phyloP scores from a whole-genome alignment of 1,140 invertebrate genomes.

The Drosophila ironensis region DNA sequence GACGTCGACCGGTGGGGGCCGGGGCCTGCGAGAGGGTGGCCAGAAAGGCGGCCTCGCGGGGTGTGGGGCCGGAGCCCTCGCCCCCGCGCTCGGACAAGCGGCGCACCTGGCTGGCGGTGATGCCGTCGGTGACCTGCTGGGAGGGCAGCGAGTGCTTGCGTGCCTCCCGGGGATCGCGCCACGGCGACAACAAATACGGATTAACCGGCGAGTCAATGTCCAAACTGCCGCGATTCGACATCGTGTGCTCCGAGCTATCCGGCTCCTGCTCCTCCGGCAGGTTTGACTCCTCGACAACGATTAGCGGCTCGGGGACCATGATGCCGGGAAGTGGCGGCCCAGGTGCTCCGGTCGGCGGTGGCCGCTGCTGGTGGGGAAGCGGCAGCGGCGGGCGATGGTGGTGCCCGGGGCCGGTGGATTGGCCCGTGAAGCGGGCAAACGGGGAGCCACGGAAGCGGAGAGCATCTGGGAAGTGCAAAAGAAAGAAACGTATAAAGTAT shows the following conservation, averaged over 20 bases:
- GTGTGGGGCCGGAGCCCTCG: constrained; percentile 86
- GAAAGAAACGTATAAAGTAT: not conserved
- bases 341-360: constrained; percentile 43
- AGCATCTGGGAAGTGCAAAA: constrained; percentile 55
- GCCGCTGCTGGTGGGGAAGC: constrained; percentile 11
- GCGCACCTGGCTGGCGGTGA: constrained; percentile 91
- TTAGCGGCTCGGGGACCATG: constrained; percentile 85
- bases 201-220: constrained; percentile 90
- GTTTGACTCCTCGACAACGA: constrained; percentile 90
- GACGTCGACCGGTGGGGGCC: constrained; percentile 88
- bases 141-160: constrained; percentile 92
- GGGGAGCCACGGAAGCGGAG: constrained; percentile 82
- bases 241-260: constrained; percentile 81
- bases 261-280: constrained; percentile 86
- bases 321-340: too few species aligned
- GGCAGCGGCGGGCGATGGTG: constrained; percentile 9
- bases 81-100: constrained; percentile 89
- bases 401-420: constrained; percentile 22
- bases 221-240: constrained; percentile 84
- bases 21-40: constrained; percentile 90
- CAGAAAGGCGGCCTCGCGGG: constrained; percentile 89
- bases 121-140: constrained; percentile 90
- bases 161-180: constrained; percentile 86
- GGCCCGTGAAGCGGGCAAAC: constrained; percentile 77
- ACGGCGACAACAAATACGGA: constrained; percentile 90